phyloP scores from a whole-genome alignment of 2,888 invertebrate genomes.

The Alloplasta piceator region DNA sequence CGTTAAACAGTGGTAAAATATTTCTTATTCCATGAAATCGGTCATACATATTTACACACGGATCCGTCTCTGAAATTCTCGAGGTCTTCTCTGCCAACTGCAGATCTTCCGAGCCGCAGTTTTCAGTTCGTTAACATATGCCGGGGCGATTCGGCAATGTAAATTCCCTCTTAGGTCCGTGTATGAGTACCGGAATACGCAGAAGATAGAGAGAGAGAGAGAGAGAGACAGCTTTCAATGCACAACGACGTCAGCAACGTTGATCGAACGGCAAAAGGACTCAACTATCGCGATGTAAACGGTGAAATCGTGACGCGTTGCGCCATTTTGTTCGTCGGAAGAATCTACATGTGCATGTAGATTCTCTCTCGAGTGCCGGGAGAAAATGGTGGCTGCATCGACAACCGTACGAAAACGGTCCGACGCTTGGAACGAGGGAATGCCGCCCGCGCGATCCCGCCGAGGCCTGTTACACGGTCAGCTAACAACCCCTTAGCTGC shows the following conservation, averaged over 20 bases:
- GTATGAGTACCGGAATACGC: slow-evolving; percentile 7
- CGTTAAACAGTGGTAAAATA: slow-evolving; percentile 67
- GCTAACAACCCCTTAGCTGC: slow-evolving; percentile 80
- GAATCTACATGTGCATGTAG: background rate
- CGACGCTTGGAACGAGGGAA: slow-evolving; percentile 58
- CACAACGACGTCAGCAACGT: no score
- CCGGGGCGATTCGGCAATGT: slow-evolving; percentile 15
- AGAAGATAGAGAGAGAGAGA: background rate
- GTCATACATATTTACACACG: slow-evolving; percentile 5
- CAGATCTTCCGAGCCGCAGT: slow-evolving; percentile 41
- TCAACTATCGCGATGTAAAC: no score
- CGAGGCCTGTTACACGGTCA: slow-evolving; percentile 80
- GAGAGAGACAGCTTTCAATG: no score
- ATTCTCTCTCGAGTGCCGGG: slow-evolving; percentile 10
- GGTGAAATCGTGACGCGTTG: no score
- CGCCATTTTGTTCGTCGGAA: no score
- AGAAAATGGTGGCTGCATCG: slow-evolving; percentile 40
- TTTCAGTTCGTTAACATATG: slow-evolving; percentile 35
- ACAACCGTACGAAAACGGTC: slow-evolving; percentile 42
- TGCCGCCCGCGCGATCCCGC: slow-evolving; percentile 70
- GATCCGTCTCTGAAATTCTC: slow-evolving; percentile 51
- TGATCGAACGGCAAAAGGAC: no score
- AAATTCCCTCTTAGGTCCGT: background rate
- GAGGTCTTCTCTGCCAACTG: slow-evolving; percentile 36
- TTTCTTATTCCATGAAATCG: slow-evolving; percentile 39